Evolutionary conservation across 2,797 vertebrate genomes (phyloP).

Genomic region (Ispidina lecontei): DNA sequence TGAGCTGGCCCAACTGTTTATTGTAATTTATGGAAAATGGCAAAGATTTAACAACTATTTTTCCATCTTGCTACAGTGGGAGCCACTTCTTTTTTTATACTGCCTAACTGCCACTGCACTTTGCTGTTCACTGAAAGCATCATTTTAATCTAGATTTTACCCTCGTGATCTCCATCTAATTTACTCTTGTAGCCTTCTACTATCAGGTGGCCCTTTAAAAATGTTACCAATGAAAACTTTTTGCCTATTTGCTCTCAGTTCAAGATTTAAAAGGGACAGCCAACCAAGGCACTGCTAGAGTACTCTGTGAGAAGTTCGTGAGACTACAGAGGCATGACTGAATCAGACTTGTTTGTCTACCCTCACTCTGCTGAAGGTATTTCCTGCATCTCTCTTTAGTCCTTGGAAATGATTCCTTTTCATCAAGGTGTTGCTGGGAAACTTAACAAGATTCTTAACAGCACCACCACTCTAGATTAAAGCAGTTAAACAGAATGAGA

Average conservation of each 20-base stretch:
- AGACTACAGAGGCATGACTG: background rate
- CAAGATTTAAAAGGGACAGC: background rate
- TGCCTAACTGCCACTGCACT: background rate
- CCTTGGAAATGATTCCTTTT: background rate
- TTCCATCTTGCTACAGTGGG: background rate
- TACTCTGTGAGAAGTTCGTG: background rate
- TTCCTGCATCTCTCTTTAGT: background rate
- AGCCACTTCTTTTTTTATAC: background rate
- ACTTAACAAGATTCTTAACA: background rate
- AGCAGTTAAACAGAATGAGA: background rate
- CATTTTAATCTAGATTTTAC: background rate
- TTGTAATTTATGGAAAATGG: background rate
- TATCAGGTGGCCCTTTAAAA: background rate
- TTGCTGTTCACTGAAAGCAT: background rate
- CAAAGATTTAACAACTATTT: background rate
- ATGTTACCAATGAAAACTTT: background rate
- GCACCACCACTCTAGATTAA: background rate
- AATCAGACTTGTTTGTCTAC: background rate
- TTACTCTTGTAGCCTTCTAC: background rate
- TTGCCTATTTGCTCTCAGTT: background rate
- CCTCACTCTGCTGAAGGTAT: background rate
- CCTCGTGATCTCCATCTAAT: background rate
- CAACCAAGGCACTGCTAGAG: background rate
- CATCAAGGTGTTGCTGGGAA: background rate
- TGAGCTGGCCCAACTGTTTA: background rate